Base-by-base conservation (phyloP, 2,113 vertebrate species). In the Kryptolebias marmoratus region DNA sequence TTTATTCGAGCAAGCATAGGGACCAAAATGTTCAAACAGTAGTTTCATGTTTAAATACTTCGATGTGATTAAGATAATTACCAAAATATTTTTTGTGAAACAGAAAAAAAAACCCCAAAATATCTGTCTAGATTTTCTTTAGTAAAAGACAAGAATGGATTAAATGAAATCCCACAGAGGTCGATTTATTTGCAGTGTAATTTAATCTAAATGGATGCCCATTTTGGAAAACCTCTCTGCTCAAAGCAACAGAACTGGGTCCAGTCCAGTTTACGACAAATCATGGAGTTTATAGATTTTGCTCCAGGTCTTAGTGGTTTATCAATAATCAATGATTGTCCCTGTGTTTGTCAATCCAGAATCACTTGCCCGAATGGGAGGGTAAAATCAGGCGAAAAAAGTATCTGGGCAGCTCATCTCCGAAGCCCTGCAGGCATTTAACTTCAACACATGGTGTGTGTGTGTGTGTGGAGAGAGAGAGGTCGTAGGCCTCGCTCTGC, bases 241-340 rank as follows among this genome's bases (percentile, higher is more conserved):
- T 79, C 71, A 75, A 58, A 80, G 65, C 49, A 76, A 53, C 68
- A 66, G 83, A 74, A 85, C 76, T 76, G 30, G 22, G 39, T 44
- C 71, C 55, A 54, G 44, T n/a, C 52, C 56, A 62, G 11, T 53
- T 36, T 63, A 58, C 11, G 3, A 70, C 48, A 60, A 72, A 61
- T 58, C 75, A 48, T 0, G 39, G 61, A 60, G 53, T 28, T 11
- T 73, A 88, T 84, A 54, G 78, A 90, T 91, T 77, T 72, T 68
- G 60, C 48, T 63, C 50, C 59, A 64, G 67, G 65, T 81, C 58
- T 88, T 84, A 81, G 83, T 83, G 63, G 67, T 83, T 90, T 75
- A 82, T 90, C 91, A 88, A 82, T 90, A 90, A 90, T 91, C 89
- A 88, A 84, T 88, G 32, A 68, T 72, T 45, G 64, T 81, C 62